Base-by-base conservation (phyloP, 1,140 invertebrate genomes). In the Drosophila arizonae region DNA sequence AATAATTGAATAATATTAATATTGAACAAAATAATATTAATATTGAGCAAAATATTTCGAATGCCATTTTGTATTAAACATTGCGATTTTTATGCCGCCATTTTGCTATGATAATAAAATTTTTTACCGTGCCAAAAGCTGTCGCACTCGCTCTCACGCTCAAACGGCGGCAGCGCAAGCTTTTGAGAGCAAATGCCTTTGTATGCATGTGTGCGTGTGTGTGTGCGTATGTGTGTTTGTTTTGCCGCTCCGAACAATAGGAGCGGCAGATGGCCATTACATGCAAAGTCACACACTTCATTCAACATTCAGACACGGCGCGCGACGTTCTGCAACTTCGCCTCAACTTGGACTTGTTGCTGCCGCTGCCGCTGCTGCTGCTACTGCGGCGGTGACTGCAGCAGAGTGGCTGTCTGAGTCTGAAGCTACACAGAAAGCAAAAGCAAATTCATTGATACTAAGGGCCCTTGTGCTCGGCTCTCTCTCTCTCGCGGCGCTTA, bases 251-350 rank as follows among this genome's bases (percentile, higher is more conserved):
- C 21, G 21, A 24, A 24, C 21, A 24, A 24, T 24, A 24, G 17
- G 17, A 24, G 61, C 64, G 15, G 65, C 76, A 78, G 52, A 71
- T 86, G 77, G 84, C 79, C 85, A 88, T 80, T 88, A 84, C 84
- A 88, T 78, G 71, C 80, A 84, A 88, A 89, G 73, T 89, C 84
- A 75, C 84, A 87, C 82, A 30, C 28, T 88, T 88, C 82, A 87
- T 87, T 87, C 79, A 86, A 77, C 52, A 63, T 63, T 72, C 45
- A 30, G 45, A 55, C 36, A 60, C 15, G n/a, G n/a, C 5, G 15
- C 43, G 43, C 43, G 0, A 9, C 33, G 8, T 36, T 24, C 21
- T 24, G 21, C 13, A 15, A 15, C n/a, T 4, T 13, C 4, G 4
- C 43, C 4, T 15, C 15, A 11, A 17, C 43, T 45, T 26, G 41